Conservation (phyloP, 2,888 invertebrate species). For the Hofmannophila pseudospretella region DNA sequence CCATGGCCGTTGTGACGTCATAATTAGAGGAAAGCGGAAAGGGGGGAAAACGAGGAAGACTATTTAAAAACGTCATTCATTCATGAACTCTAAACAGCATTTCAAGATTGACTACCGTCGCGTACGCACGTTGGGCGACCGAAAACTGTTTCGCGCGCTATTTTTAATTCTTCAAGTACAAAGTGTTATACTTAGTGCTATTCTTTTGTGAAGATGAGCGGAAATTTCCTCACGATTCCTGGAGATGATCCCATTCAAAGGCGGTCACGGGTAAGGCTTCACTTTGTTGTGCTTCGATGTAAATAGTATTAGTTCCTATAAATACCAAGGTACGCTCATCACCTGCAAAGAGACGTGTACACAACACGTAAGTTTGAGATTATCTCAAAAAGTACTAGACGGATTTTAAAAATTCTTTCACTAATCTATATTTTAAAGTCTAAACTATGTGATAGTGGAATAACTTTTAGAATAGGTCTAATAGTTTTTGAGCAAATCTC, state of each 20-base stretch:
- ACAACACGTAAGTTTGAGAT: no score
- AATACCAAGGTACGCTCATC: no score
- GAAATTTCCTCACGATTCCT: slow-evolving; percentile 69
- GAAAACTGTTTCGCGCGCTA: slow-evolving; percentile 24
- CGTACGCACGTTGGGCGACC: slow-evolving; percentile 49
- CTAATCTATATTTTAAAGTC: no score
- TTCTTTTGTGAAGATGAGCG: slow-evolving; percentile 61
- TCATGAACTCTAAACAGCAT: slow-evolving; percentile 60
- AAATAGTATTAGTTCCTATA: no score
- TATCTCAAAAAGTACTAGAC: no score
- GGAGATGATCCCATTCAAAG: slow-evolving; percentile 59
- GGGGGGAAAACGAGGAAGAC: slow-evolving; percentile 32
- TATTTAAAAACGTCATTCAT: slow-evolving; percentile 73
- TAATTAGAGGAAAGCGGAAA: slow-evolving; percentile 20
- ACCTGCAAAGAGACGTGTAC: no score
- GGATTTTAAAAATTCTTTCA: no score
- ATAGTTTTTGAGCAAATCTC: no score
- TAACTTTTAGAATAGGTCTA: no score
- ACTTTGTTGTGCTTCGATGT: background rate
- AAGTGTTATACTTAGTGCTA: slow-evolving; percentile 29
- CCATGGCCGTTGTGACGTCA: slow-evolving; percentile 37
- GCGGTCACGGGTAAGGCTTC: slow-evolving; percentile 59
- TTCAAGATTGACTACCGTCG: slow-evolving; percentile 44
- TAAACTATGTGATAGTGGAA: no score
- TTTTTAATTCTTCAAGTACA: slow-evolving; percentile 31